A percentile compares a stretch with the other conserved stretches of the same genome.
These are phyloP conservation scores for Argyrosomus regius DNA, from an alignment of 2,797 vertebrate species.

Conservation along the genomic window DNA sequence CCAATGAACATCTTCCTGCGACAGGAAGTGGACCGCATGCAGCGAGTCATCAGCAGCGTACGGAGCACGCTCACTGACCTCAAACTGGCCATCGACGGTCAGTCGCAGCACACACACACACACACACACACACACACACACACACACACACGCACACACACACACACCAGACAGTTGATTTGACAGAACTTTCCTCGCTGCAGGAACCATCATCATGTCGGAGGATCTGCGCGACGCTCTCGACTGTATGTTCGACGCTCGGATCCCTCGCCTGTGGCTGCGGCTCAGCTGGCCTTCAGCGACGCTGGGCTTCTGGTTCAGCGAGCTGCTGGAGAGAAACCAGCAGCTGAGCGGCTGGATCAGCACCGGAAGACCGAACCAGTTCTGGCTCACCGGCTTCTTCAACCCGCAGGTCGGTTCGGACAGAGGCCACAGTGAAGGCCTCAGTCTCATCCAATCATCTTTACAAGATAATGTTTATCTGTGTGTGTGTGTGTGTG, in stretches of 20 bases:
- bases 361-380: conserved; percentile 83
- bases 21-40: conserved; percentile 91
- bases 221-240: conserved; percentile 89
- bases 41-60: conserved; percentile 85
- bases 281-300: conserved; percentile 89
- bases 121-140: conserved; percentile 8
- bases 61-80: conserved; percentile 88
- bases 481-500: neutral
- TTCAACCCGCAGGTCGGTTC: conserved; percentile 90
- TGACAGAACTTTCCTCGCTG: fast-evolving
- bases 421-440: fast-evolving
- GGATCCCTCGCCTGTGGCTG: conserved; percentile 87
- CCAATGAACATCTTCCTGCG: conserved; percentile 90
- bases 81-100: conserved; percentile 89
- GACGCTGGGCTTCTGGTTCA: conserved; percentile 92
- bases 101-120: conserved; percentile 37
- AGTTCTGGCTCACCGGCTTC: conserved; percentile 92
- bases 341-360: conserved; percentile 89
- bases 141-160: conserved; percentile 6
- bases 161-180: too few relatives aligned
- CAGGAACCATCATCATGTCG: conserved; percentile 91
- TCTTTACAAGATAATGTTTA: neutral
- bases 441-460: neutral
- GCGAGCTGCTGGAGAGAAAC: conserved; percentile 90
- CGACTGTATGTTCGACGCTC: conserved; percentile 88